Percentiles rank a stretch among this genome's conserved stretches.
These are phyloP conservation scores for Hydrolagus affinis DNA, from an alignment of 2,113 vertebrate genomes.

Conservation along the genomic window DNA sequence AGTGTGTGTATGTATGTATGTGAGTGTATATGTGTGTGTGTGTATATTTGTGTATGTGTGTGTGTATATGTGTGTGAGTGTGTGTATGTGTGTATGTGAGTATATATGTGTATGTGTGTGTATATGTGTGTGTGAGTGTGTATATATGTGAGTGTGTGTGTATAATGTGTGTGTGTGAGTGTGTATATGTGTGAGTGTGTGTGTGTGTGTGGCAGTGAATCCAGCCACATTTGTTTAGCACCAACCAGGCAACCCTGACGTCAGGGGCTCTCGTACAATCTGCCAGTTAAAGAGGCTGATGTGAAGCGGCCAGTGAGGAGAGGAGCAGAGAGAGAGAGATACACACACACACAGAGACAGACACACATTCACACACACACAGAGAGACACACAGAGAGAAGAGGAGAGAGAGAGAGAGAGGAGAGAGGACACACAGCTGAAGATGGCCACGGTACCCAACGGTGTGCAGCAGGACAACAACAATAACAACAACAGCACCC, in stretches of 20 bases:
- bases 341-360: too few species aligned
- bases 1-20: constrained; percentile 21
- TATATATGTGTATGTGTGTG: background rate
- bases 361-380: too few species aligned
- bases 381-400: background rate
- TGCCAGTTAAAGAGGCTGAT: constrained; percentile 25
- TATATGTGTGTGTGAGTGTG: background rate
- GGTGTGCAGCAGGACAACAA: constrained; percentile 44
- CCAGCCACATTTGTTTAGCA: constrained; percentile 11
- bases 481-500: constrained; percentile 77
- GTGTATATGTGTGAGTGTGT: background rate
- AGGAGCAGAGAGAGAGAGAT: too few species aligned
- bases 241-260: constrained; percentile 25
- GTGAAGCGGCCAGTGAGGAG: constrained; percentile 12
- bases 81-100: too few species aligned
- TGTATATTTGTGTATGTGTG: background rate
- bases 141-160: too few species aligned
- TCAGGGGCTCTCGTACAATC: constrained; percentile 17
- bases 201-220: too few species aligned
- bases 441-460: constrained; percentile 37
- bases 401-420: constrained; percentile 1
- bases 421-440: background rate
- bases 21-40: background rate
- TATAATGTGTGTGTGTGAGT: background rate
- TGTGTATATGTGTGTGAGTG: background rate